Conservation (phyloP, 2,888 invertebrate genomes). For the Phytoseiulus persimilis region DNA sequence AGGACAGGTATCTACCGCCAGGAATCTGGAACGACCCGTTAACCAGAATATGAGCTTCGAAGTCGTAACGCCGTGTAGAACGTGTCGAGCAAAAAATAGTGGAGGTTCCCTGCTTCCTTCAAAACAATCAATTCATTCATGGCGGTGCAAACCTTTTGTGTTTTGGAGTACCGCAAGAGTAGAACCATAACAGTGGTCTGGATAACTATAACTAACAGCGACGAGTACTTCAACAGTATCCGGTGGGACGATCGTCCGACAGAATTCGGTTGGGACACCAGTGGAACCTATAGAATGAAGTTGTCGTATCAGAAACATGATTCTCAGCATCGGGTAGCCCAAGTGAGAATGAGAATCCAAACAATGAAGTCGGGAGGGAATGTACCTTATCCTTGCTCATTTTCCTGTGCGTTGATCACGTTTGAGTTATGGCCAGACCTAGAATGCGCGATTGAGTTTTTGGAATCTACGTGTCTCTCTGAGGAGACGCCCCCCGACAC, state of each 20-base stretch:
- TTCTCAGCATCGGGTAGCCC: neutral
- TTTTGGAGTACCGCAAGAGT: slow-evolving; percentile 46
- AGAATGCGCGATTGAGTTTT: neutral
- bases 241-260: neutral
- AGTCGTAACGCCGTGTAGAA: no score
- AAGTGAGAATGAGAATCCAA: neutral
- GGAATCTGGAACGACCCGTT: slow-evolving; percentile 15
- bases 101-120: no score
- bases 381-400: neutral
- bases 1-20: slow-evolving; percentile 44
- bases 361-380: no score
- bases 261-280: neutral
- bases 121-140: no score
- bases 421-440: neutral
- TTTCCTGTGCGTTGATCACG: neutral
- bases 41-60: no score
- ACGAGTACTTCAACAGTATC: slow-evolving; percentile 44
- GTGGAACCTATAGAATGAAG: neutral
- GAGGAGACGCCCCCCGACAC: no score
- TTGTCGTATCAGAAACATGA: neutral
- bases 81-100: no score
- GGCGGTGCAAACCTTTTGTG: slow-evolving; percentile 43
- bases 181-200: slow-evolving; percentile 47
- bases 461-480: no score
- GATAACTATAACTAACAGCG: slow-evolving; percentile 46